Base-by-base conservation (phyloP, 2,113 vertebrate species). In the Rhegmatorhina hoffmannsi region DNA sequence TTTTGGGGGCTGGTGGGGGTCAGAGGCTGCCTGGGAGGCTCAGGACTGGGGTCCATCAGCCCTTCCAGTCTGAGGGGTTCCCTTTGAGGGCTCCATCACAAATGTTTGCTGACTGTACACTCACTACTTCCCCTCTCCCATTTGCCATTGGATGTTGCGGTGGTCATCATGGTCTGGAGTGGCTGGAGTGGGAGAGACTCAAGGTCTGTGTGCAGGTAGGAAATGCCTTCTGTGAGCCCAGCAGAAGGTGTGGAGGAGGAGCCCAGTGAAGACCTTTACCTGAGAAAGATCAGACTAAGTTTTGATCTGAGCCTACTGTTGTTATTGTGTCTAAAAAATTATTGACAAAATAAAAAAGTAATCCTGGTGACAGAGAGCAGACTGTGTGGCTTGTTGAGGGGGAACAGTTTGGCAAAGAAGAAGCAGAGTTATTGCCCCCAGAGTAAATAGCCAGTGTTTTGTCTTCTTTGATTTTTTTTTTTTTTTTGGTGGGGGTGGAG, bases 161-260 rank as follows among this genome's bases (percentile, higher is more conserved):
- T n/a, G 19, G 3, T 58, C 9, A 24, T 6, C 4, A 0, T 13
- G 24, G 6, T 26, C 53, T n/a, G 25, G 19, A 5, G 2, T 50
- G 44, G 12, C 33, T 80, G 83, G 20, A 26, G 14, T 1, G 8
- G 4, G 55, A 23, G 18, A 31, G 12, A 2, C 23, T 14, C 13
- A 0, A 38, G 31, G 50, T 5, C n/a, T 29, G 7, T 5, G 36
- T 1, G 1, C 12, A 9, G 43, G 33, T 43, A 3, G 60, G 56
- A 74, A 46, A 11, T 5, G 2, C 2, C 15, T 66, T 13, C 1
- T 0, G 4, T 20, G 40, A 78, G 26, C 64, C 44, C 24, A 43
- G 67, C 21, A 55, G 47, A 53, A 67, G 12, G 28, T 50, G 21
- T 43, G 44, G 34, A 72, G n/a, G 55, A 19, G 6, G 6, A 84